These are phyloP conservation scores for Hetaerina titia DNA, from an alignment of 2,888 invertebrate genomes.

Conservation along the genomic window DNA sequence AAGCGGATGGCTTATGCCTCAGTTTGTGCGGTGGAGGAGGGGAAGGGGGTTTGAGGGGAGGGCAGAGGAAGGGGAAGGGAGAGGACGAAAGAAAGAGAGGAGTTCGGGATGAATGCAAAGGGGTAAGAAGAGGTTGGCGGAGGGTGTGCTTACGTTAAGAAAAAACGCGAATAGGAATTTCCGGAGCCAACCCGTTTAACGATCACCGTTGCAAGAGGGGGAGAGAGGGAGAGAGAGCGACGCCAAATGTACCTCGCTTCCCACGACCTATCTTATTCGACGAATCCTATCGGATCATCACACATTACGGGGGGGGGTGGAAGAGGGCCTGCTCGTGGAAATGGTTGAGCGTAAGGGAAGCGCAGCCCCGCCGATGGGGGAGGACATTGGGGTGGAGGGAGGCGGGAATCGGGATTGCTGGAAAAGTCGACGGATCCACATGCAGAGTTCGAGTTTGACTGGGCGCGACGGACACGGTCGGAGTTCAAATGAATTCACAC, in stretches of 20 bases:
- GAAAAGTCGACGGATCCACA: not conserved
- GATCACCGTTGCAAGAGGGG: not conserved
- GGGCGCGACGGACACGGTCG: constrained; percentile 16
- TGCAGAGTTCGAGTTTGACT: not conserved
- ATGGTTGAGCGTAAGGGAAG: no score
- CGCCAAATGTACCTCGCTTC: constrained; percentile 14
- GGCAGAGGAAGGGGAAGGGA: not conserved
- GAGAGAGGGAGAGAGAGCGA: not conserved
- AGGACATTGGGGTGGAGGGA: not conserved
- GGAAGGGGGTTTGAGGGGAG: not conserved
- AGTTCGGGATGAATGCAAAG: not conserved
- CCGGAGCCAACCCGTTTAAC: constrained; percentile 34
- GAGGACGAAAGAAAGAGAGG: not conserved
- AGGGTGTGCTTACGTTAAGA: not conserved
- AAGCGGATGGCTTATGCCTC: no score
- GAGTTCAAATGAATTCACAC: not conserved
- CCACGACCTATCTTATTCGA: constrained; percentile 32
- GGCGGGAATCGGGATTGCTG: not conserved
- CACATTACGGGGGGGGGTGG: not conserved
- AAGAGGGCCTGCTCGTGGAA: no score
- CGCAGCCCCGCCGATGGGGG: no score
- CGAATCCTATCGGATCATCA: constrained; percentile 28
- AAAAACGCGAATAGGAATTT: constrained; percentile 17
- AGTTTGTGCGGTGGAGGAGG: no score
- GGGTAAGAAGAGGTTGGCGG: not conserved